Conservation (phyloP, 2,113 vertebrate genomes). For the Lepus europaeus region DNA sequence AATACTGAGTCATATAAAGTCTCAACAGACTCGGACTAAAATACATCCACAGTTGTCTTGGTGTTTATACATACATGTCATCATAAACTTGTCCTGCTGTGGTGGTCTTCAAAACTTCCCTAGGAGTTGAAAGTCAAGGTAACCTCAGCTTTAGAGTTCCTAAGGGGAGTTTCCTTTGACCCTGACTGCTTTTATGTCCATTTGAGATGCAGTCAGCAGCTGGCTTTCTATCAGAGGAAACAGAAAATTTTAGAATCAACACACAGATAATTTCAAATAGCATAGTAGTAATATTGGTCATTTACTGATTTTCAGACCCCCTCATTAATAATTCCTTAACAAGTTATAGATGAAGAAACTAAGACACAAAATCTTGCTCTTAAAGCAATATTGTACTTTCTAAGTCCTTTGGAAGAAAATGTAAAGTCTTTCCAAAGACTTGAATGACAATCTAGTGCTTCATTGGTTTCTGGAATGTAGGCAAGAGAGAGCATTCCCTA, state of each 20-base stretch:
- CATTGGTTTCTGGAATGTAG: background rate
- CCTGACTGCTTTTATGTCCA: conserved; percentile 18
- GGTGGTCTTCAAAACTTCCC: background rate
- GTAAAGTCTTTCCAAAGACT: background rate
- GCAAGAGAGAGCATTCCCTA: background rate
- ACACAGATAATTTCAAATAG: background rate
- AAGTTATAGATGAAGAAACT: conserved; percentile 42
- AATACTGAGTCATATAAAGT: background rate
- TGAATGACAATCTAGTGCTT: background rate
- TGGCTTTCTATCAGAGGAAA: background rate
- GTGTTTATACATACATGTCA: background rate
- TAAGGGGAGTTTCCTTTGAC: conserved; percentile 10
- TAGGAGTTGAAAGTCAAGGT: conserved; percentile 32
- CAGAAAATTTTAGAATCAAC: conserved; percentile 7
- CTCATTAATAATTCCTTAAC: background rate
- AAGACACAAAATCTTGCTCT: background rate
- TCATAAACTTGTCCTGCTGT: background rate
- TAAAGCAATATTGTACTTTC: background rate
- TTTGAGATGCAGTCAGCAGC: conserved; percentile 3
- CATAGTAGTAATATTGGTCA: background rate
- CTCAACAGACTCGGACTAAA: background rate
- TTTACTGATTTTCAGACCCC: background rate
- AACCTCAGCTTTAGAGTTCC: conserved; percentile 6
- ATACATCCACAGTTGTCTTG: background rate
- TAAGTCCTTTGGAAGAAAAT: conserved; percentile 19